A percentile compares a stretch with the other conserved stretches of the same genome.
These are phyloP conservation scores for Ormyrus nitidulus DNA, from an alignment of 2,888 invertebrate genomes.

Conservation along the genomic window DNA sequence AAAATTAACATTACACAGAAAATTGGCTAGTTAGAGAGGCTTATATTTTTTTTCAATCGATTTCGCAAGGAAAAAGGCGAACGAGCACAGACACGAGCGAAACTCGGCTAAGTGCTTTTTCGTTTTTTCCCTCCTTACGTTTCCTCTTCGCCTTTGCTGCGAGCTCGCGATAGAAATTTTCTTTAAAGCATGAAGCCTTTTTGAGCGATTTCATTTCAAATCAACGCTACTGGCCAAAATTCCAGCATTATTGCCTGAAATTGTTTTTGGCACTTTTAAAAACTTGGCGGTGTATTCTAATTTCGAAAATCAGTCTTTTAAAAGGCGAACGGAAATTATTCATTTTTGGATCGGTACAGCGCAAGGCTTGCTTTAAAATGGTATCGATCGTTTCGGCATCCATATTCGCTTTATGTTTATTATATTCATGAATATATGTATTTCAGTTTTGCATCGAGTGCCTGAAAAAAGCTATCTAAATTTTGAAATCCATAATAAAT, in stretches of 20 bases:
- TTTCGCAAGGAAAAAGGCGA: slow-evolving; percentile 4
- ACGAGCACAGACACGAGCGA: background rate
- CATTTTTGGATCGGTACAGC: background rate
- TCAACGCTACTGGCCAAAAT: no score
- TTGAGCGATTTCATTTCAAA: background rate
- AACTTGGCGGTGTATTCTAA: no score
- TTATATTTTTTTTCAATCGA: slow-evolving; percentile 25
- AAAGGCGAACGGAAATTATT: no score
- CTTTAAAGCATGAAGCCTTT: background rate
- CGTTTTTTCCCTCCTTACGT: background rate
- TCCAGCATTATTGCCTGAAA: no score
- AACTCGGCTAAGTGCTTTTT: background rate
- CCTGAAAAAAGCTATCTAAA: no score
- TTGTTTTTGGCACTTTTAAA: no score
- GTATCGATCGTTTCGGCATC: no score
- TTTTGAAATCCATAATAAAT: no score
- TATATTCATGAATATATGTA: no score
- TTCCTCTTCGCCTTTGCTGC: background rate
- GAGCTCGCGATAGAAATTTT: slow-evolving; percentile 5
- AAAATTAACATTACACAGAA: slow-evolving; percentile 11
- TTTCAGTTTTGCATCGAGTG: no score
- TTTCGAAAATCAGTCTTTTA: no score
- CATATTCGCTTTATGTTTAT: no score
- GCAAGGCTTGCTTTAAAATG: background rate
- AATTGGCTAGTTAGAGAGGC: slow-evolving; percentile 8